Evolutionary conservation across 2,797 vertebrate species (phyloP), one percentile per base, ranked within the genome.

Genomic region (Loriculus beryllinus): DNA sequence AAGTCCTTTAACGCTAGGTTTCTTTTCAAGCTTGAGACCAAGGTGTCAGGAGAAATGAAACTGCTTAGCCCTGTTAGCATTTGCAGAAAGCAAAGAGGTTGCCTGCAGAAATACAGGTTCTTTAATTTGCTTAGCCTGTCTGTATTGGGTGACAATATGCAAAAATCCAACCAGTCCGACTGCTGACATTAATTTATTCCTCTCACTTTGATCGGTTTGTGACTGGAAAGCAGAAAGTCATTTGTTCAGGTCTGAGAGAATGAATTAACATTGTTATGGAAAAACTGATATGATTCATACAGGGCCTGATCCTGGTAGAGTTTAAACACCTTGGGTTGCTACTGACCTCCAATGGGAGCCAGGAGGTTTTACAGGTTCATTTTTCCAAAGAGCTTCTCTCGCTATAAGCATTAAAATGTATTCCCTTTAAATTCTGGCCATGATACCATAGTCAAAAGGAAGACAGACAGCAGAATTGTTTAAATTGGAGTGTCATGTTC

Each of bases 171-270:
- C 37, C n/a, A 70, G 31, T 40, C 42, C 75, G 64, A 72, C 31
- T 42, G 47, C 72, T 82, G 78, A 84, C 59, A 83, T 68, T 79
- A 89, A 81, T 82, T 71, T 90, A 10, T 64, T 75, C 47, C 74
- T 67, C 25, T 63, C 37, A 77, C 83, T 95, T 91, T 93, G 56
- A 90, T 93, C 12, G 7, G 86, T 62, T 78, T 70, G 67, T 93
- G 91, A 95, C 69, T 88, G 51, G 95, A 96, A 96, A 71, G 11
- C 47, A 74, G 68, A 18, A 62, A 67, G 67, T 64, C 60, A 88
- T 84, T 96, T 96, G 82, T 93, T 95, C 90, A 88, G 57, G 52
- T 87, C 83, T 91, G 77, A 91, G 80, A 90, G 83, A 90, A 79
- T 35, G 56, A 65, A 96, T 93, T 93, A 94, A 95, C 48, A 76